Base-by-base conservation (phyloP, 2,797 vertebrate genomes). In the Fundulus diaphanus region DNA sequence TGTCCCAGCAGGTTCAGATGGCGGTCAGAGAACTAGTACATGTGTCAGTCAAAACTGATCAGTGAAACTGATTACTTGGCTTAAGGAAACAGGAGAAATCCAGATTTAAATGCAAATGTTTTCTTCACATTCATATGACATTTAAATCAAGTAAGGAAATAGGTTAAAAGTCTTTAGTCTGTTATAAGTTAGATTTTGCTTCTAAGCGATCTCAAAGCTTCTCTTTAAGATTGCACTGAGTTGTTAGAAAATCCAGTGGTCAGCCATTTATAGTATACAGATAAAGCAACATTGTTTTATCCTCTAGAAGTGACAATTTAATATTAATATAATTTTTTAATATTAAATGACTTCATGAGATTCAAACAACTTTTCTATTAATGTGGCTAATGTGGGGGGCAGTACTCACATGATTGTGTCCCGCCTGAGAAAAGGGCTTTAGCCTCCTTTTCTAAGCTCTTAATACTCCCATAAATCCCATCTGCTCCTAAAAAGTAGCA, bases 381-480 rank as follows among this genome's bases (percentile, higher is more conserved):
- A 67, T 59, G 29, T 33, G 37, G 18, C 13, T 74, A 49, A 1
- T 69, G 48, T 56, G 72, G 74, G 74, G 46, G 84, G 87, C 82
- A 87, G 48, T 56, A 74, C 74, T 82, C 87, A 85, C 85, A 79
- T 91, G 85, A 83, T 84, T 48, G 33, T 72, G 74, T 80, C 69
- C 66, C 73, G 87, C 71, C 49, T 82, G 73, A 57, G 61, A 31
- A 84, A 84, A 78, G 69, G 68, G 51, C 18, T 69, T 40, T 54
- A 72, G 33, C 77, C 73, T 88, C 77, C 22, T 81, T 87, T 61
- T 72, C 20, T 84, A 89, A 91, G 83, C 85, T 83, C 75, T 79
- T 90, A 85, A 92, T 80, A 42, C 85, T 82, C 68, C 68, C 61
- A 72, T 84, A 77, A 80, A 78, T 89, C 78, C 80, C 82, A 84